Base-by-base conservation (phyloP, 2,888 invertebrate genomes). In the Petrolisthes cinctipes region DNA sequence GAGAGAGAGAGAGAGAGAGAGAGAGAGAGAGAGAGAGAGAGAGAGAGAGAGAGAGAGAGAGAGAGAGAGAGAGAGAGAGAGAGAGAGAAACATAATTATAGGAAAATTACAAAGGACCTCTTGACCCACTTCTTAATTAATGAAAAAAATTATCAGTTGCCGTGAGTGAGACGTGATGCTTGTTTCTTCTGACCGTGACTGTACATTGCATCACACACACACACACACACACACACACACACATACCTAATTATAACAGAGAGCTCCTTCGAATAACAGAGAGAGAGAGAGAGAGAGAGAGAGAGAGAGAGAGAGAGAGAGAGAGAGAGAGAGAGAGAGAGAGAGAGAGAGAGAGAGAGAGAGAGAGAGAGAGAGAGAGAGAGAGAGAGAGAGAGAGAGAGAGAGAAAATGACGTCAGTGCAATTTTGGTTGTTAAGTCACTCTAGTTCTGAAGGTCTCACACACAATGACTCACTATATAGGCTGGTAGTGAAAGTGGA, bases 31-130 rank as follows among this genome's bases (percentile, higher is more conserved):
- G 73, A 73, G 20, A 20, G 14, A 73, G 73, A 20, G 73, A 73
- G 20, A 73, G 73, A 73, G 73, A 73, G 73, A 20, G 20, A 73
- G 20, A 20, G 20, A 73, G 73, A 73, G 20, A 20, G 20, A 20
- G 73, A 73, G 73, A 20, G 20, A 20, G 73, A 73, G 20, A 73
- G 73, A 20, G 20, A 73, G 73, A 73, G 73, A 73, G 20, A 20
- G 73, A 73, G 73, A 20, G 73, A n/a, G 20, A 73, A n/a, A 20
- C 7, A 73, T 61, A 9, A 61, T 14, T 61, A 9, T 6, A 14
- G 6, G 61, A 9, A 14, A 61, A 9, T 14, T 61, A 14, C 61
- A 61, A 6, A 14, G 6, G 61, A 6, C 61, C 6, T 61, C 61
- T 14, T 61, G 61, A 61, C 14, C 14, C 7, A 9, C 61, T 6